phyloP scores from a whole-genome alignment of 2,888 invertebrate species.

The Cinara cedri region DNA sequence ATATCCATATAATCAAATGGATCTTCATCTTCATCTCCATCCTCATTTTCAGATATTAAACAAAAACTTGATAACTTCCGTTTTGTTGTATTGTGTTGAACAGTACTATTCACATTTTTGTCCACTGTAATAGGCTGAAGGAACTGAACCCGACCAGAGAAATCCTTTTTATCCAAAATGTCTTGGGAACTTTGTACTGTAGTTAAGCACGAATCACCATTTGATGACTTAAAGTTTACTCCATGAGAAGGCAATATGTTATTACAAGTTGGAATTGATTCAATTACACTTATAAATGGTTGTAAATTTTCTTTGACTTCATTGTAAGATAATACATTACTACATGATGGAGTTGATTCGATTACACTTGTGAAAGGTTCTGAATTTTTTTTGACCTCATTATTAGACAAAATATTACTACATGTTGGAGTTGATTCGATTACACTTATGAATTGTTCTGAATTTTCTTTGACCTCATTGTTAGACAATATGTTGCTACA shows the following conservation, averaged over 20 bases:
- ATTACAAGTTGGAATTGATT: background rate
- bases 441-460: too few species aligned
- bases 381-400: background rate
- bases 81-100: background rate
- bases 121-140: background rate
- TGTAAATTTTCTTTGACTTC: background rate
- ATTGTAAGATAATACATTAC: background rate
- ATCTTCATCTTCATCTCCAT: slow-evolving; percentile 6
- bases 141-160: background rate
- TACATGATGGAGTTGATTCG: background rate
- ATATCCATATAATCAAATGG: slow-evolving; percentile 31
- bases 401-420: too few species aligned
- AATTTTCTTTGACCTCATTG: background rate
- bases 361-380: background rate
- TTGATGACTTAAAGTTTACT: background rate
- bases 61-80: slow-evolving; percentile 21
- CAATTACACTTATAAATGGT: background rate
- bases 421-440: too few species aligned
- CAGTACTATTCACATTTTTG: background rate
- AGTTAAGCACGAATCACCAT: slow-evolving; percentile 22
- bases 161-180: background rate
- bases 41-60: background rate
- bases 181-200: background rate
- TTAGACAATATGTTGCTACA: too few species aligned
- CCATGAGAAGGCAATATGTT: too few species aligned